Evolutionary conservation across 2,113 vertebrate species (phyloP), one percentile per base, ranked within the genome.

Genomic region (Cathartes aura): DNA sequence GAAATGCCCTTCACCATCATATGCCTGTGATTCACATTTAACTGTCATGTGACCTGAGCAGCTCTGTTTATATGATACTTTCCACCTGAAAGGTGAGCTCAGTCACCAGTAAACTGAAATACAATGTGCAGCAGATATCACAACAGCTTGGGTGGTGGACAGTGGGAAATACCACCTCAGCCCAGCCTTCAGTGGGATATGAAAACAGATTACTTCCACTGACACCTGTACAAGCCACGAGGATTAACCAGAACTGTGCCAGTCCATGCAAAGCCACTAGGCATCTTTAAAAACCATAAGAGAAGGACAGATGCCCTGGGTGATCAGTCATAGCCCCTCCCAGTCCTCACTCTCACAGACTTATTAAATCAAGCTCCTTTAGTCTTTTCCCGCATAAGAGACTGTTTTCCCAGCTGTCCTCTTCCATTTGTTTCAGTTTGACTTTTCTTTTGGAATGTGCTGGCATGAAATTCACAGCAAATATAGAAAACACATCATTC

Each of bases 401-500:
- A 67, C 45, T 73, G 7, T 79, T 87, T 86, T 64, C 43, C 10
- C 36, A 84, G 50, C 42, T 80, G 40, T 43, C 21, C 14, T 92
- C 62, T 64, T 52, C 62, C 7, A n/a, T 55, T 74, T 82, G 30
- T 67, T 94, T 79, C 60, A 59, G 36, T 63, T 55, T 90, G 30
- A 48, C 38, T 73, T 90, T 43, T 62, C 18, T 17, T 72, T 68
- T 62, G 48, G 15, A 62, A 43, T 7, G 26, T 38, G 59, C 42
- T 78, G 59, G 38, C 38, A 78, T 48, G 24, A 95, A 92, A 91
- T 66, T 50, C 59, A 73, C 20, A 78, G 68, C 50, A 83, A 91
- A 78, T 29, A 66, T 0, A 53, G 27, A 86, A 76, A 27, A 75
- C 7, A 10, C 12, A 29, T 42, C 42, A 32, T n/a, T 82, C 66